Base-by-base conservation (phyloP, 2,888 invertebrate species). In the Drosophila niveifrons region DNA sequence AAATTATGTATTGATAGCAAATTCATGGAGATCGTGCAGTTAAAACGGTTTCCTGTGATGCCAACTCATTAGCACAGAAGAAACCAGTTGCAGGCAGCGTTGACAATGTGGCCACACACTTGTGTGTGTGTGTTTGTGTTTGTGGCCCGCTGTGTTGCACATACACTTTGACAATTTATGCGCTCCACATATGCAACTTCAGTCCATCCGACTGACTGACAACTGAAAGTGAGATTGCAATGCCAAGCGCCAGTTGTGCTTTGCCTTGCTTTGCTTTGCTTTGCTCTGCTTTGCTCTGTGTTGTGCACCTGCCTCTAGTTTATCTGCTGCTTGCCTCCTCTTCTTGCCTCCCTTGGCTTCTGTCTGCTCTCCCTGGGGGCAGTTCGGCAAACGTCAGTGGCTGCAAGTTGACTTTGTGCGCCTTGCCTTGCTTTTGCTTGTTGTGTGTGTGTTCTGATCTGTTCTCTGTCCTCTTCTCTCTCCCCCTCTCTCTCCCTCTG, bases 221-320 rank as follows among this genome's bases (percentile, higher is more conserved):
- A 58, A 66, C 75, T 72, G 80, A 83, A 81, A 80, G 80, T 80
- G 78, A 78, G 80, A 71, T 70, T 80, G 80, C 77, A 69, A 68
- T 74, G 71, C 31, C 63, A 68, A 68, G 73, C 72, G 65, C 51
- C 66, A 68, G 66, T 65, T 74, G 66, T 65, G 58, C 71, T 70
- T 56, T 65, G 57, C 70, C 61, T 75, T 80, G 62, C 41, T 10
- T 9, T 8, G 10, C 31, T 8, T 11, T 36, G 36, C 36, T 23
- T 2, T 65, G 58, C 67, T 67, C 52, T 65, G 58, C 67, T 55
- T 76, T 80, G 62, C 36, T 3, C 3, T 11, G n/a, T n/a, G 4
- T 11, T 36, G 36, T 65, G 57, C 36, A 70, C 61, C 74, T 77
- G 62, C 46, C 31, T 36, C 8, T 47, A 36, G 36, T 36, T 36